Conservation (phyloP, 2,888 invertebrate species). For the Temnothorax rugatulus region DNA sequence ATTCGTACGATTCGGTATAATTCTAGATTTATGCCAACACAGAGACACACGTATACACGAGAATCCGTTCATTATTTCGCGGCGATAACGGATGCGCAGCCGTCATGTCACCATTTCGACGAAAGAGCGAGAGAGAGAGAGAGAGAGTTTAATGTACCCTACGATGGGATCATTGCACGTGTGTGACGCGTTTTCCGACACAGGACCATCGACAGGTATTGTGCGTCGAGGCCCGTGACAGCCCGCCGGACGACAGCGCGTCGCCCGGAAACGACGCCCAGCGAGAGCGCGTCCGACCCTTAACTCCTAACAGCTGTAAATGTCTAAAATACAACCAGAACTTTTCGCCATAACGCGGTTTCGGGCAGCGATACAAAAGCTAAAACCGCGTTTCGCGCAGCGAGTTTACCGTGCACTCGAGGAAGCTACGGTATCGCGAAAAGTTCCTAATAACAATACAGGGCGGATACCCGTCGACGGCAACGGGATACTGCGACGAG, state of each 20-base stretch:
- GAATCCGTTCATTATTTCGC: slow-evolving; percentile 75
- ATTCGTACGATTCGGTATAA: slow-evolving; percentile 81
- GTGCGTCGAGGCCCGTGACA: slow-evolving; percentile 7
- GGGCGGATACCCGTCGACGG: background rate
- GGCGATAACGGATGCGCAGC: slow-evolving; percentile 72
- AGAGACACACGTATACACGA: slow-evolving; percentile 60
- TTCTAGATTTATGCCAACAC: slow-evolving; percentile 74
- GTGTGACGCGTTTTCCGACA: slow-evolving; percentile 45
- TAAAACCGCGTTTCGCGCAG: background rate
- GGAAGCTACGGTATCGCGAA: slow-evolving; percentile 3
- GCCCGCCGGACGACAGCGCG: slow-evolving; percentile 14
- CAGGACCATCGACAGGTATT: slow-evolving; percentile 52
- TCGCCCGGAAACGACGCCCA: background rate
- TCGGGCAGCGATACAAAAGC: slow-evolving; percentile 5
- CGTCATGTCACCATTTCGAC: slow-evolving; percentile 63
- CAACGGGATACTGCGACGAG: slow-evolving; percentile 56
- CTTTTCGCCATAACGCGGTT: slow-evolving; percentile 64
- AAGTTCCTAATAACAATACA: slow-evolving; percentile 11
- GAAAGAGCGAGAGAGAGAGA: slow-evolving; percentile 37
- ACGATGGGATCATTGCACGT: slow-evolving; percentile 73
- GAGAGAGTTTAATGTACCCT: slow-evolving; percentile 58
- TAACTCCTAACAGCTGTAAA: slow-evolving; percentile 70
- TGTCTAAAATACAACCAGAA: slow-evolving; percentile 72
- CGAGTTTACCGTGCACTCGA: background rate
- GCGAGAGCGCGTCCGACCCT: slow-evolving; percentile 46